Base-by-base conservation (phyloP, 1,140 invertebrate species). In the Zeugodacus cucurbitae region DNA sequence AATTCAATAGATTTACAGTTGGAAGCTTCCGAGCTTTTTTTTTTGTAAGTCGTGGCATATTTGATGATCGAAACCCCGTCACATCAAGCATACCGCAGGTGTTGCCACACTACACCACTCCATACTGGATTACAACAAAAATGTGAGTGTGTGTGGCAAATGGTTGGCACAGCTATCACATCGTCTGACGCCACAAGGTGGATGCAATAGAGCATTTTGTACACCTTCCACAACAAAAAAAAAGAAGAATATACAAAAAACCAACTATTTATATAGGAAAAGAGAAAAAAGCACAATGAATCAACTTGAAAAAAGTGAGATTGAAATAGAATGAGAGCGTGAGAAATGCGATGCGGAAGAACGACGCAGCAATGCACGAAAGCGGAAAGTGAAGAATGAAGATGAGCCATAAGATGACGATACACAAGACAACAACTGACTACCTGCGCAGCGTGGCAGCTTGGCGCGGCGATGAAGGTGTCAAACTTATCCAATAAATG, bases 401-500 rank as follows among this genome's bases (percentile, higher is more conserved):
- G n/a, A 74, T 22, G 74, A 20, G 32, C 10, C 10, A 48, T 82
- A 82, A 82, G 41, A 54, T 82, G 74, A 54, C 37, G 37, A 48
- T 70, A 70, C 32, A 70, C 37, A n/a, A 22, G 44, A n/a, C 11
- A 54, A 6, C 48, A 54, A 62, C 14, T 22, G 57, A 59, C 37
- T 86, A 29, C 44, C 85, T 59, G 0, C 29, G 44, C 7, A 29
- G 29, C 44, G n/a, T n/a, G n/a, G n/a, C n/a, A n/a, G n/a, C n/a
- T n/a, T n/a, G 22, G 34, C 5, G 11, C 54, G 85, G 32, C 85
- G 22, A 82, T 41, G 37, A 32, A 87, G 85, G 32, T 87, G 87
- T 87, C 87, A 64, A 87, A 87, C 87, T 87, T 87, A 87, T 87
- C 62, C 87, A 87, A 87, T 67, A 87, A 87, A 87, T 67, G 87